Conservation (phyloP, 2,113 vertebrate species). For the Antechinus flavipes region DNA sequence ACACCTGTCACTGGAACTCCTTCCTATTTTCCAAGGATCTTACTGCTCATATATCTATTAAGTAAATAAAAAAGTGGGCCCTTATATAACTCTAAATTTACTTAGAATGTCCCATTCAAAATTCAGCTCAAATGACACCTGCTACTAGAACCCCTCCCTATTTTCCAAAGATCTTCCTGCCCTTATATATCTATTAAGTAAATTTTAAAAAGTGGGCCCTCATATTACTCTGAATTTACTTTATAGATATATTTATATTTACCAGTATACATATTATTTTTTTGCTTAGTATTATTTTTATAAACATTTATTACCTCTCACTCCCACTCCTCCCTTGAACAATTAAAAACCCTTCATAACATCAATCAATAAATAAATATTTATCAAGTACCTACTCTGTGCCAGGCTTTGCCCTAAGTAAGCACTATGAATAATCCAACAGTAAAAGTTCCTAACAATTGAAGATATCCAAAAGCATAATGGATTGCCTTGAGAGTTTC, state of each 20-base stretch:
- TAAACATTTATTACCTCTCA: background rate
- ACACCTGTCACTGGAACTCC: background rate
- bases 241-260: background rate
- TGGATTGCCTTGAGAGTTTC: background rate
- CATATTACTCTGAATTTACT: too few species aligned
- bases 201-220: too few species aligned
- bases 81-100: too few species aligned
- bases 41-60: too few species aligned
- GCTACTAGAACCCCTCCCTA: background rate
- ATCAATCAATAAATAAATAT: background rate
- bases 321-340: background rate
- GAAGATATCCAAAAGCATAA: background rate
- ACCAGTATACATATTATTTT: background rate
- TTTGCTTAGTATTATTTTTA: background rate
- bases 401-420: background rate
- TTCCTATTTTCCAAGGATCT: background rate
- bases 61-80: too few species aligned
- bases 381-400: background rate
- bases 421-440: background rate
- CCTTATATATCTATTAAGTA: too few species aligned
- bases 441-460: background rate
- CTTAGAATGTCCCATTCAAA: background rate
- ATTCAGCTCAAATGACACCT: background rate
- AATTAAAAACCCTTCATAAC: background rate
- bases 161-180: background rate